Conservation (phyloP, 2,113 vertebrate species). For the Petromus typicus region DNA sequence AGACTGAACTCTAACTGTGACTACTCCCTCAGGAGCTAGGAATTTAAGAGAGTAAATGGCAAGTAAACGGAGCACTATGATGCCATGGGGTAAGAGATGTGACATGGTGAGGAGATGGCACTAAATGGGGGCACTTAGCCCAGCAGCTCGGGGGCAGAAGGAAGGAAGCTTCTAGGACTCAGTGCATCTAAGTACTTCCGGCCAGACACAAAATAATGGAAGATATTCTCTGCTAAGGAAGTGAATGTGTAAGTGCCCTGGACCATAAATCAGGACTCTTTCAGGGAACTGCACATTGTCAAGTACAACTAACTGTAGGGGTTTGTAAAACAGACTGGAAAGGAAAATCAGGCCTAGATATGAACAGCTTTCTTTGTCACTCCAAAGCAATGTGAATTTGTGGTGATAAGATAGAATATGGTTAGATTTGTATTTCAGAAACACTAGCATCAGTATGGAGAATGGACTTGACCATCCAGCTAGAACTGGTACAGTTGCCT, state of each 20-base stretch:
- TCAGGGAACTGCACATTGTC: not conserved
- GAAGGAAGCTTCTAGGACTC: not conserved
- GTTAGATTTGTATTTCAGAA: not conserved
- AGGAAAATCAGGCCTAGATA: not conserved
- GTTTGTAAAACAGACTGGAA: not conserved
- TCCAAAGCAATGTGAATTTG: not conserved
- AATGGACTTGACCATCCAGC: not conserved
- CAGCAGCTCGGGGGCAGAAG: fast-evolving
- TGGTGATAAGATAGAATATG: not conserved
- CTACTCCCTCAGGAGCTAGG: not conserved
- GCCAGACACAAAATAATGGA: not conserved
- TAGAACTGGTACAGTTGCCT: too few relatives aligned
- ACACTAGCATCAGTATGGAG: not conserved
- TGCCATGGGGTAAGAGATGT: fast-evolving
- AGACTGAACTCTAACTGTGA: not conserved
- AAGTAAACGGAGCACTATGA: not conserved
- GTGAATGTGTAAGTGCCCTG: not conserved
- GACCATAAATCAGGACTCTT: not conserved
- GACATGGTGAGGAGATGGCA: not conserved
- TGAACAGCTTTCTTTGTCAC: not conserved
- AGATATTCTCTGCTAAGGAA: not conserved
- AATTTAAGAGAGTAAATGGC: not conserved
- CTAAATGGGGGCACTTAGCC: not conserved
- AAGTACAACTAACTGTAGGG: too few relatives aligned
- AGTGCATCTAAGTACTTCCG: not conserved